Evolutionary conservation across 2,113 vertebrate genomes (phyloP), one percentile per base, ranked within the genome.

Genomic region (Stegastes partitus): DNA sequence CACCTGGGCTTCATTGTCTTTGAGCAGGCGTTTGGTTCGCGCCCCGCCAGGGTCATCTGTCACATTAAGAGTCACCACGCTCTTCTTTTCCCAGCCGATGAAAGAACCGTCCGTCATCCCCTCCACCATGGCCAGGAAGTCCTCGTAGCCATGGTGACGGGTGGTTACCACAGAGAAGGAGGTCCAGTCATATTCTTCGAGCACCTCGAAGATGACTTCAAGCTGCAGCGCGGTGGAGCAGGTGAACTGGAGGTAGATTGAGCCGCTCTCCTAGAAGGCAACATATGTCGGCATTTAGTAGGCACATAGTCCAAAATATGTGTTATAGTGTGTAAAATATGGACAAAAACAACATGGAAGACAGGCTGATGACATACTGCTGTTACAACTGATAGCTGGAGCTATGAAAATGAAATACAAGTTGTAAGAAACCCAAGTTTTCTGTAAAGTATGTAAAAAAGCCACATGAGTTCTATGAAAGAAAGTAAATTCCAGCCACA

Each of bases 141-240:
- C 96, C 90, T 97, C 95, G 61, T 98, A 96, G 71, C 97, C 97
- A 0, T 98, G 97, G 89, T 96, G 95, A 54, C 96, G 95, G 0
- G 97, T 98, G 84, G 96, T 96, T 64, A 98, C 95, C 4, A 98
- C 96, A 0, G 96, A 97, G 72, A 99, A 99, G 53, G 96, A 62
- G 0, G 97, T 98, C 97, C 97, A 99, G 83, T 99, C 97, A 22
- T 97, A 99, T 79, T 98, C 96, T 68, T 99, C 97, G 50, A 99
- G 93, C 69, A 99, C 96, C 89, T 98, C 97, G 12, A 98, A 98
- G 90, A 99, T 97, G 28, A 98, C 97, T 87, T 95, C 96, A 0
- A 98, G 95, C 91, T 99, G 97, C 69, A 98, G 96, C 59, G 96
- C 91, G 0, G 97, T 98, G 84, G 97, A 96, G 37, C 96, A 96